Evolutionary conservation across 2,113 vertebrate species (phyloP), one percentile per base, ranked within the genome.

Genomic region (Tautogolabrus adspersus): DNA sequence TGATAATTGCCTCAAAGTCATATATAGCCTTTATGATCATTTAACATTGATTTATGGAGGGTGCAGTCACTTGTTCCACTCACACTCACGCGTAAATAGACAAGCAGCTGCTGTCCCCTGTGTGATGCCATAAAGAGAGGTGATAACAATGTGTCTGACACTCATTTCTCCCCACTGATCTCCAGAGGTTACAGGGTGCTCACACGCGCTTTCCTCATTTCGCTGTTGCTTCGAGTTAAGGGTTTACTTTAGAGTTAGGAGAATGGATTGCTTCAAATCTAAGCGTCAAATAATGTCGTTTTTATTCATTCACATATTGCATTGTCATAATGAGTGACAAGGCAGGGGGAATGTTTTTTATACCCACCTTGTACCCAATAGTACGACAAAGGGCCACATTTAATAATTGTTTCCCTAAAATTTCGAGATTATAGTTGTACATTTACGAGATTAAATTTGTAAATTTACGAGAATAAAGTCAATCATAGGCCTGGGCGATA

Each of bases 121-220:
- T 37, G 74, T 57, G 64, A 83, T 49, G 74, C 55, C 30, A 49
- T 49, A 58, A 22, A 56, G 61, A 59, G 42, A 85, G 60, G 79
- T 82, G 86, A 83, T 67, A 89, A 91, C 82, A 75, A 82, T n/a
- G 69, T 78, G 82, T 89, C 83, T 87, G 79, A 79, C 77, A 88
- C 84, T 79, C 51, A 80, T 87, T 81, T 78, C 56, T 38, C 37
- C 58, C 18, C 61, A 38, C 66, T 34, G 0, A 46, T 76, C 75
- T 87, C 57, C 52, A 56, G 71, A 75, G 76, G 70, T 67, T 64
- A 75, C 5, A 37, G 57, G 58, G 15, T 42, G 22, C 21, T 42
- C 37, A n/a, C 11, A 19, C 13, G 1, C n/a, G 8, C 51, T 56
- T 18, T 10, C 21, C 19, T 55, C 47, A 54, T 67, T 18, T 68